Base-by-base conservation (phyloP, 1,140 invertebrate species). In the Drosophila orosa region DNA sequence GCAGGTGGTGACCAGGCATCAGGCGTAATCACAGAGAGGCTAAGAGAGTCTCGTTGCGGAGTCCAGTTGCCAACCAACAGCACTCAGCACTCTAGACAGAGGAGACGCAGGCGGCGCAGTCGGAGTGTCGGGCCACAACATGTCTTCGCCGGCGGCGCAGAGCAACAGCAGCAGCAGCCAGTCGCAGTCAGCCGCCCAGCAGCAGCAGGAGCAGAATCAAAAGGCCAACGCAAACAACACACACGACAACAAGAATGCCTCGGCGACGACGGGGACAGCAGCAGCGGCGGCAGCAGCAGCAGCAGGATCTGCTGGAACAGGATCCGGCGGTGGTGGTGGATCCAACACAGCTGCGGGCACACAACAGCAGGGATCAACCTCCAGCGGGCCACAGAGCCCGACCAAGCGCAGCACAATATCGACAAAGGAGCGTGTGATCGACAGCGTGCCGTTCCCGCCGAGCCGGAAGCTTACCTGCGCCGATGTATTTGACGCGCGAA, bases 401-500 rank as follows among this genome's bases (percentile, higher is more conserved):
- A 91, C 89, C 59, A 91, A 91, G 58, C 90, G 85, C 31, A 86
- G 68, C 75, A 78, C 90, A 79, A 73, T 91, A 69, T 91, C 90
- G 54, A 91, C 90, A 66, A 91, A 91, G 75, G 90, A 91, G 60
- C 90, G 90, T 66, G 90, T 91, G 39, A 74, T 91, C 68, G 90
- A 91, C 55, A 91, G 93, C 95, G 98, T 99, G 83, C 97, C 97
- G 92, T 99, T 99, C 95, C 98, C 98, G 92, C 98, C 98, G 82
- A 98, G 97, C 93, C 98, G 98, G 93, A 98, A 99, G 93, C 94
- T 99, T 92, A 98, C 97, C 89, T 95, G 97, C 92, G 95, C 96
- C 89, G 99, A 99, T 94, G 98, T 99, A 79, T 99, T 99, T 94
- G 99, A 99, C 94, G 93, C 96, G 83, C 96, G 96, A 93, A 96